These are phyloP conservation scores for Zapus hudsonius DNA, from an alignment of 2,113 vertebrate species.

Conservation along the genomic window DNA sequence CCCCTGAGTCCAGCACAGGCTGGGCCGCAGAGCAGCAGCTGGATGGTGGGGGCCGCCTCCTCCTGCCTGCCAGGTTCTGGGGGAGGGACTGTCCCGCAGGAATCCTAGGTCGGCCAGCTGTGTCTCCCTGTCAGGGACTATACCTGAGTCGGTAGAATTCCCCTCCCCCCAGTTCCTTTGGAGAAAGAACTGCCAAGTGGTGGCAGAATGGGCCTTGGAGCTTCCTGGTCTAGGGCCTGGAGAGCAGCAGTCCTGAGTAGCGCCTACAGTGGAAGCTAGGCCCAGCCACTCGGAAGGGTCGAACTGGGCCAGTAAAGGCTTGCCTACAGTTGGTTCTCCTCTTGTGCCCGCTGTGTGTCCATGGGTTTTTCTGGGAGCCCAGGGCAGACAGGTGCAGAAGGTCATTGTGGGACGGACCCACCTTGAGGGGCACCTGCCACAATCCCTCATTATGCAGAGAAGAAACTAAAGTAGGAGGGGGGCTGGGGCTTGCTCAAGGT, in stretches of 20 bases:
- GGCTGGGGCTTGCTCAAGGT: conserved; percentile 69
- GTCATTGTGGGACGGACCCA: not conserved
- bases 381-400: not conserved
- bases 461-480: conserved; percentile 33
- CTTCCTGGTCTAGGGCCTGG: conserved; percentile 3
- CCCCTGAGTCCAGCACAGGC: not conserved
- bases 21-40: conserved; percentile 11
- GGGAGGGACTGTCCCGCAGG: conserved; percentile 17
- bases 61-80: not conserved
- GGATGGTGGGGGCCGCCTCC: not conserved
- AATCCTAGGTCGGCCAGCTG: not conserved
- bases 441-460: not conserved
- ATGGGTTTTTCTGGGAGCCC: not conserved
- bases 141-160: not conserved
- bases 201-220: not conserved
- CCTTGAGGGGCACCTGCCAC: not conserved
- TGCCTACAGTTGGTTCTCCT: not conserved
- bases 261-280: not conserved
- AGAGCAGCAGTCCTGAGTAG: not conserved
- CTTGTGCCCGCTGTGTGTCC: not conserved
- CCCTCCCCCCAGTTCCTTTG: not conserved
- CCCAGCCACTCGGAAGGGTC: not conserved
- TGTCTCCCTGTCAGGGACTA: not conserved
- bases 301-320: not conserved
- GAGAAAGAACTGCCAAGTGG: not conserved